phyloP scores from a whole-genome alignment of 2,113 vertebrate species.

The Zosterops hypoxanthus region DNA sequence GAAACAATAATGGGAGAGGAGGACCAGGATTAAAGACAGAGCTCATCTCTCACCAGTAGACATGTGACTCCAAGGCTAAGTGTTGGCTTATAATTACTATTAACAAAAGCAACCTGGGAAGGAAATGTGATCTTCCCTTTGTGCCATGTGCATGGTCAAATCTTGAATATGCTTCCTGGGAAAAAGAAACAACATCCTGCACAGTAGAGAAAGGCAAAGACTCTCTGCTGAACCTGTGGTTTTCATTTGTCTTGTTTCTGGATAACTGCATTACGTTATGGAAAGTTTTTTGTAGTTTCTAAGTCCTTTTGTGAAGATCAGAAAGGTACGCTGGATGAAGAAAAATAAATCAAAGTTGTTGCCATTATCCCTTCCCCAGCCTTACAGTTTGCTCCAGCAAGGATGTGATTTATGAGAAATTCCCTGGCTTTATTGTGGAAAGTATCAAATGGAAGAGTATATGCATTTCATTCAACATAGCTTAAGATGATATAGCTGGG shows the following conservation, averaged over 20 bases:
- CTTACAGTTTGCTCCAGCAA: neutral
- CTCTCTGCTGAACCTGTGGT: neutral
- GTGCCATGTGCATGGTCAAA: neutral
- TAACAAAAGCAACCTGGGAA: constrained; percentile 40
- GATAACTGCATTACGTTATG: neutral
- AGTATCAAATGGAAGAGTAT: constrained; percentile 12
- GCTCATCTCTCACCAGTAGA: constrained; percentile 36
- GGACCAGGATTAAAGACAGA: constrained; percentile 42
- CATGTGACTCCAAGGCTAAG: constrained; percentile 35
- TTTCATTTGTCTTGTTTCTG: constrained; percentile 24
- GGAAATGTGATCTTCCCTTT: constrained; percentile 57
- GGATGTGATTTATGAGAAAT: constrained; percentile 27
- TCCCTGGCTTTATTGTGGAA: constrained; percentile 16
- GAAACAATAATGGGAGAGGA: constrained; percentile 67
- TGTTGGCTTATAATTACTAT: constrained; percentile 51
- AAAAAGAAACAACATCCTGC: constrained; percentile 13
- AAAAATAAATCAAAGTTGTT: constrained; percentile 33
- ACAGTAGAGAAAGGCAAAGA: neutral
- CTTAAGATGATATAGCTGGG: constrained; percentile 6
- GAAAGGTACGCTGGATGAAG: neutral
- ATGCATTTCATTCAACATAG: neutral
- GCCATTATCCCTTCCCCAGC: neutral
- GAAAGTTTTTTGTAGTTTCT: constrained; percentile 21
- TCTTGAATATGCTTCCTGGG: constrained; percentile 1
- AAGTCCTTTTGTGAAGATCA: neutral